Evolutionary conservation across 2,888 invertebrate genomes (phyloP).

Genomic region (Aphidius colemani): DNA sequence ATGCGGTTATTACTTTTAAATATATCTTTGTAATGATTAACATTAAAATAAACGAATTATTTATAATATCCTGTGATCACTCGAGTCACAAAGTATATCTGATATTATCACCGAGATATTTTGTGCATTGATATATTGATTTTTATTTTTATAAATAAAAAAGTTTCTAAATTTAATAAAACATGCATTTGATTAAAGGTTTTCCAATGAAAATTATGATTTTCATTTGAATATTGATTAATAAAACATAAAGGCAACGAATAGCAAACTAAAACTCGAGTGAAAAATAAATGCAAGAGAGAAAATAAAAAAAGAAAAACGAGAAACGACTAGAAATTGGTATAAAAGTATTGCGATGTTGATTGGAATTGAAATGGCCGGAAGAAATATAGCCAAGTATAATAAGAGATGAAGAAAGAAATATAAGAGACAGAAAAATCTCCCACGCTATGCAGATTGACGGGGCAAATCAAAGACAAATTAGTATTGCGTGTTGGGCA

Average conservation of each 20-base stretch:
- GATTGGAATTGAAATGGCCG: slow-evolving; percentile 15
- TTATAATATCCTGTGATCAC: slow-evolving; percentile 46
- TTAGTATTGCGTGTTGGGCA: slow-evolving; percentile 61
- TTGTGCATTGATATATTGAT: not conserved
- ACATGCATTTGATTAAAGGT: no score
- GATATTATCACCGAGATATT: slow-evolving; percentile 6
- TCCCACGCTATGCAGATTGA: slow-evolving; percentile 52
- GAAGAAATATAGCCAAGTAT: slow-evolving; percentile 6
- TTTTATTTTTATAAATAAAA: no score
- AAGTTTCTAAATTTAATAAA: no score
- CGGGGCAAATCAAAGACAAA: slow-evolving; percentile 58
- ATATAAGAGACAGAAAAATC: slow-evolving; percentile 38
- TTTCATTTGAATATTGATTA: not conserved
- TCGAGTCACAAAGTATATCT: no score
- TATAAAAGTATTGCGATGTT: slow-evolving; percentile 22
- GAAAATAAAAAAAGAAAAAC: no score
- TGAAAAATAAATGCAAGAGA: slow-evolving; percentile 11
- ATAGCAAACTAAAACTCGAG: not conserved
- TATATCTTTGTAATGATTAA: slow-evolving; percentile 45
- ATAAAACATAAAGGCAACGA: not conserved
- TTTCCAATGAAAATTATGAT: no score
- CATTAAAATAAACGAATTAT: slow-evolving; percentile 57
- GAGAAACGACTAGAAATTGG: slow-evolving; percentile 30
- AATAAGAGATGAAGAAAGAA: slow-evolving; percentile 4
- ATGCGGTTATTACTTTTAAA: slow-evolving; percentile 39